Conservation (phyloP, 2,113 vertebrate species). For the Scomber japonicus region DNA sequence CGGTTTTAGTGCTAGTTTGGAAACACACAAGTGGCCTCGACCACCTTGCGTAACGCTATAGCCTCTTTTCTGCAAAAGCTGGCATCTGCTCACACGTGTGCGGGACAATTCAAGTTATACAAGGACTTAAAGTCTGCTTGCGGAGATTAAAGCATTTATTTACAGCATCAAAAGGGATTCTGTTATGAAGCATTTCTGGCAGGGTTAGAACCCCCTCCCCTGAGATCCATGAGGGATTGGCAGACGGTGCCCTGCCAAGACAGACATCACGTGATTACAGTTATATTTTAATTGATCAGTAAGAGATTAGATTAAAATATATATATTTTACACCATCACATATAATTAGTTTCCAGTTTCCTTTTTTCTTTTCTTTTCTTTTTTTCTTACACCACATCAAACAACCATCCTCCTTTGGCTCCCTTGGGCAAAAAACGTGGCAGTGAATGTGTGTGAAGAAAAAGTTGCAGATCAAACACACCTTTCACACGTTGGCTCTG, state of each 20-base stretch:
- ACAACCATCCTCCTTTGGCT: not conserved
- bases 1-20: slow-evolving; percentile 71
- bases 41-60: slow-evolving; percentile 63
- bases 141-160: slow-evolving; percentile 18
- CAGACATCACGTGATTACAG: not conserved
- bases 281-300: not conserved
- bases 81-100: slow-evolving; percentile 34
- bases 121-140: slow-evolving; percentile 6
- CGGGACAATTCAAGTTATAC: slow-evolving; percentile 7
- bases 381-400: not conserved
- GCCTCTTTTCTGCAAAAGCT: slow-evolving; percentile 47
- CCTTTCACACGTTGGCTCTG: not conserved
- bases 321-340: not conserved
- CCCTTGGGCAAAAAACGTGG: not conserved
- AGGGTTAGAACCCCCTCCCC: not conserved
- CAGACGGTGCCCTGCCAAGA: not conserved
- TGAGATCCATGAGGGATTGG: not conserved
- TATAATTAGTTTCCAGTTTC: slow-evolving; percentile 1
- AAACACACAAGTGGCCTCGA: slow-evolving; percentile 74
- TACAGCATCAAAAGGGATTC: not conserved
- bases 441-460: not conserved
- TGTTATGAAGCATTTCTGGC: not conserved
- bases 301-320: not conserved
- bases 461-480: slow-evolving; percentile 3
- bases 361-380: not conserved